A percentile compares a stretch with the other conserved stretches of the same genome.
Evolutionary conservation across 1,140 invertebrate species (phyloP).

Genomic region (Goniozus legneri): DNA sequence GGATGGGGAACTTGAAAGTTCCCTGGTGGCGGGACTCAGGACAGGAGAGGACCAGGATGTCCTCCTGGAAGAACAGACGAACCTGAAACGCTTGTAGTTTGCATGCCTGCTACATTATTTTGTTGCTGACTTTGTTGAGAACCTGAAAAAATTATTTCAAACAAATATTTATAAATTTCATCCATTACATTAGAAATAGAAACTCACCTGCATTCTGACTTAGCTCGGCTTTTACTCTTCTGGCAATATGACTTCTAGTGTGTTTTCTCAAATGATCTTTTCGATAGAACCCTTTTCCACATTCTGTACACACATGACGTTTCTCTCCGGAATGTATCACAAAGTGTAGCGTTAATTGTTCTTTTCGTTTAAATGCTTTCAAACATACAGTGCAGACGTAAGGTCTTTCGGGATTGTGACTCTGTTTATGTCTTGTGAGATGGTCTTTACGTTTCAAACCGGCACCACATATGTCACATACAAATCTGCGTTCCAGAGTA

Average conservation of each 20-base stretch:
- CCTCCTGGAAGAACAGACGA: constrained; percentile 48
- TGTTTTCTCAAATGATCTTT: constrained; percentile 64
- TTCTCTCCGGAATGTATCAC: constrained; percentile 85
- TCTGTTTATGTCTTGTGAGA: constrained; percentile 75
- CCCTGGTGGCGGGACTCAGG: constrained; percentile 56
- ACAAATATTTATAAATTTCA: background rate
- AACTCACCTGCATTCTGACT: constrained; percentile 58
- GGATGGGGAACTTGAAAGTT: constrained; percentile 55
- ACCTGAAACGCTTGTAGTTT: constrained; percentile 44
- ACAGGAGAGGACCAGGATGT: constrained; percentile 49
- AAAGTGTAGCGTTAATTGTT: constrained; percentile 79
- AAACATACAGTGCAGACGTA: constrained; percentile 80
- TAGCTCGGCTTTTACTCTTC: constrained; percentile 78
- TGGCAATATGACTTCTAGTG: constrained; percentile 75
- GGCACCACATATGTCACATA: constrained; percentile 82
- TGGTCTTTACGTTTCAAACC: constrained; percentile 80
- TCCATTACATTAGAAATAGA: background rate
- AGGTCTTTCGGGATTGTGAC: constrained; percentile 75
- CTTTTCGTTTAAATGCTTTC: constrained; percentile 82
- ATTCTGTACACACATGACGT: constrained; percentile 78
- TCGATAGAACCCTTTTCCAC: constrained; percentile 71
- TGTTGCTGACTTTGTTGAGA: constrained; percentile 48
- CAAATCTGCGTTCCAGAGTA: constrained; percentile 74
- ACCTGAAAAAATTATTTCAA: constrained; percentile 20
- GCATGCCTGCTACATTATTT: constrained; percentile 47